A percentile compares a stretch with the other conserved stretches of the same genome.
Evolutionary conservation across 1,140 invertebrate species (phyloP).

Genomic region (Centruroides vittatus): DNA sequence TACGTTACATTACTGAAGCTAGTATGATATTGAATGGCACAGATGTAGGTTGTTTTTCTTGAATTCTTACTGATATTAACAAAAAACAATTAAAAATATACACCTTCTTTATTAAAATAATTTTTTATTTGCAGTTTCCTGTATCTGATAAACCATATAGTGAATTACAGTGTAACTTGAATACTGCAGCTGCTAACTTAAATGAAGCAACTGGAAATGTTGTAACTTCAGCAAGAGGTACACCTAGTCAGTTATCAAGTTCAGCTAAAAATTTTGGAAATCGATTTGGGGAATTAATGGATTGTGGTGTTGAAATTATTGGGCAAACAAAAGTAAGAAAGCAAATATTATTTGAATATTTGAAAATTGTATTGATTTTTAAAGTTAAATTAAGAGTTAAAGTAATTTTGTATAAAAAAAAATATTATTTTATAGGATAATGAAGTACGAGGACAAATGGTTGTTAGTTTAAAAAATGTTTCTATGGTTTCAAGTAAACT

Average conservation of each 20-base stretch:
- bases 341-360: too few species aligned
- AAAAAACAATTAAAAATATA: not conserved
- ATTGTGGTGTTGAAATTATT: slow-evolving; percentile 63
- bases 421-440: slow-evolving; percentile 30
- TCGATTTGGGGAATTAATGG: slow-evolving; percentile 58
- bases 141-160: slow-evolving; percentile 38
- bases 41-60: too few species aligned
- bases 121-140: not conserved
- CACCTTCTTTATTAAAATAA: not conserved
- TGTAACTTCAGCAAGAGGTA: slow-evolving; percentile 43
- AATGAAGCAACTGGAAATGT: slow-evolving; percentile 64
- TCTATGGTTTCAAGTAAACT: slow-evolving; percentile 75
- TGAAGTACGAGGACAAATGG: slow-evolving; percentile 56
- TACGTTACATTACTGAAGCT: slow-evolving; percentile 54
- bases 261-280: slow-evolving; percentile 55
- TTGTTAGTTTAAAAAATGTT: slow-evolving; percentile 69
- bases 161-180: slow-evolving; percentile 71
- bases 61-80: too few species aligned
- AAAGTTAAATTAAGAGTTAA: too few species aligned
- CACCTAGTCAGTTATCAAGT: slow-evolving; percentile 50
- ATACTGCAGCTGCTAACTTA: slow-evolving; percentile 59
- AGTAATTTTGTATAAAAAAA: too few species aligned
- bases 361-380: too few species aligned
- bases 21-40: slow-evolving; percentile 24
- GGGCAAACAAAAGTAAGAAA: slow-evolving; percentile 42